Evolutionary conservation across 2,113 vertebrate genomes (phyloP), one percentile per base, ranked within the genome.

Genomic region (Nyctereutes procyonoides): DNA sequence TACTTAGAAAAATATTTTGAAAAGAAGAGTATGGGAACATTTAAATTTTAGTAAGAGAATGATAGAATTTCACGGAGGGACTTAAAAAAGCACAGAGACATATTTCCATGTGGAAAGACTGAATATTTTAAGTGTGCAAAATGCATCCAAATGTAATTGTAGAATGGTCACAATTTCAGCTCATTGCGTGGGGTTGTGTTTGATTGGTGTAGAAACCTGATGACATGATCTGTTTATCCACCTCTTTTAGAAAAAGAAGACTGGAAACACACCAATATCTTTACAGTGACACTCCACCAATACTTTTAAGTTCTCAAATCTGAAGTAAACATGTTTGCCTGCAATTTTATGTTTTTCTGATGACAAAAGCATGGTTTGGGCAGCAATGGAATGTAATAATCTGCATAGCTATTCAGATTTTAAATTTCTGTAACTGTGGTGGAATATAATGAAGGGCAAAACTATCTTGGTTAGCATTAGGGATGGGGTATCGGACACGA

Each of bases 271-370:
- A 43, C 26, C 38, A 38, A 22, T 32, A 38, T 88, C 17, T 88
- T 94, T 53, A 80, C 24, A 71, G 26, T 35, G 1, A 73, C 24
- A n/a, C 2, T n/a, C 24, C 65, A 24, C 90, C 77, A 96, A 95
- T 26, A 89, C 13, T 83, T 89, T 30, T 32, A 93, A 58, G 16
- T 53, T 53, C 51, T 95, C 60, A 94, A 30, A 88, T 94, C 55
- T 67, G 16, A 69, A 93, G 32, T 56, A 80, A 97, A 82, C 16
- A 53, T n/a, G 0, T 93, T 85, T 91, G 1, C 69, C 24, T 62
- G 26, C 32, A 51, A 22, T 35, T 88, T 90, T 24, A 71, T 90
- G n/a, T 93, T 95, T 77, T 95, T 88, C 55, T 85, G 32, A 80
- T 93, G 82, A 28, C 2, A 65, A 88, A 93, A 87, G 38, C 35